A percentile compares a stretch with the other conserved stretches of the same genome.
These are phyloP conservation scores for Delphinapterus leucas DNA, from an alignment of 2,113 vertebrate genomes.

Conservation along the genomic window DNA sequence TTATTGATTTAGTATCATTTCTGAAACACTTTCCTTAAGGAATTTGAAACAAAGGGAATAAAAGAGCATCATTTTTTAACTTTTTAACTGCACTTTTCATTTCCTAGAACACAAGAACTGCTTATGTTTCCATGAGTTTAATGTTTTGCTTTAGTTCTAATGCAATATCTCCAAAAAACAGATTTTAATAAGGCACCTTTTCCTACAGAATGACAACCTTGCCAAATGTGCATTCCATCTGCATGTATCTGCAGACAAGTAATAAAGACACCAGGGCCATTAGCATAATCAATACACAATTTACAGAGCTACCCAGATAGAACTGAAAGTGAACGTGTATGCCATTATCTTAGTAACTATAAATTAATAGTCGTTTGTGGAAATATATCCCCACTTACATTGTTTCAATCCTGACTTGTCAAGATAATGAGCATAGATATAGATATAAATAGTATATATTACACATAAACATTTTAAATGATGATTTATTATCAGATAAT, in stretches of 20 bases:
- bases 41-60: conserved; percentile 78
- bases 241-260: conserved; percentile 83
- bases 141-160: conserved; percentile 71
- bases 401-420: conserved; percentile 28
- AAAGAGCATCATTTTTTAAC: conserved; percentile 56
- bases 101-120: conserved; percentile 75
- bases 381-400: conserved; percentile 56
- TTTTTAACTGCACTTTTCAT: conserved; percentile 67
- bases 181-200: conserved; percentile 52
- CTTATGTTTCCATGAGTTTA: conserved; percentile 66
- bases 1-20: conserved; percentile 80
- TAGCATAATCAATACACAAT: conserved; percentile 89
- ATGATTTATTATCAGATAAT: conserved; percentile 22
- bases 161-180: conserved; percentile 54
- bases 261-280: conserved; percentile 82
- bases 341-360: conserved; percentile 80
- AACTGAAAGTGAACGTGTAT: conserved; percentile 75
- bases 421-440: not conserved
- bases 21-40: conserved; percentile 78
- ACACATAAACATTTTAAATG: not conserved
- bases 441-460: not conserved
- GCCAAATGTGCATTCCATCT: conserved; percentile 79
- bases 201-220: conserved; percentile 70
- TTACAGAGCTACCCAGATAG: conserved; percentile 83
- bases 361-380: conserved; percentile 80